A percentile compares a stretch with the other conserved stretches of the same genome.
Evolutionary conservation across 2,113 vertebrate species (phyloP).

Genomic region (Proterorhinus semilunaris): DNA sequence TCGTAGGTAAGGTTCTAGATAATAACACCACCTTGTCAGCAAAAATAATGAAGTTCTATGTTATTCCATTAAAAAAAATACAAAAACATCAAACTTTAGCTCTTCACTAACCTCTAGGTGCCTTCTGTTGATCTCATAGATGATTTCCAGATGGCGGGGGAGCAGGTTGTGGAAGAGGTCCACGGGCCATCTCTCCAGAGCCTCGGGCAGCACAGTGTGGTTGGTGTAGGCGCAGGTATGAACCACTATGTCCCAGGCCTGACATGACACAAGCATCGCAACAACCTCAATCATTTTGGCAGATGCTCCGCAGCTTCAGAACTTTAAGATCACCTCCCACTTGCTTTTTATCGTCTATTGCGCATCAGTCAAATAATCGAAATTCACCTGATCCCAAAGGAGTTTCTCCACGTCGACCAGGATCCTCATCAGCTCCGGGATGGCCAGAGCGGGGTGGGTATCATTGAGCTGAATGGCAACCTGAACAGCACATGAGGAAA

Average conservation of each 20-base stretch:
- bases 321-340: too few species aligned
- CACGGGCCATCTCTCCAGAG: slow-evolving; percentile 90
- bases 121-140: slow-evolving; percentile 89
- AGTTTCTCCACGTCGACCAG: slow-evolving; percentile 84
- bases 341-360: too few species aligned
- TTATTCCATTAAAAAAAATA: too few species aligned
- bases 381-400: slow-evolving; percentile 82
- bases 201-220: slow-evolving; percentile 91
- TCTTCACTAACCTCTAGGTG: slow-evolving; percentile 79
- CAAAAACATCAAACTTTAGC: too few species aligned
- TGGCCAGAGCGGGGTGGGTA: slow-evolving; percentile 89
- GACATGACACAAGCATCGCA: slow-evolving; percentile 1
- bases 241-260: slow-evolving; percentile 88
- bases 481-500: slow-evolving; percentile 58
- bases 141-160: slow-evolving; percentile 87
- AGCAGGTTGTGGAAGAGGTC: slow-evolving; percentile 85
- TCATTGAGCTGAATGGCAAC: slow-evolving; percentile 94
- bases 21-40: too few species aligned
- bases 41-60: too few species aligned
- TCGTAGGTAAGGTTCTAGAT: too few species aligned
- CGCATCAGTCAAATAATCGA: background rate
- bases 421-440: slow-evolving; percentile 89
- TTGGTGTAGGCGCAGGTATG: slow-evolving; percentile 92
- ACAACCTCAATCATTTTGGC: background rate
- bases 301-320: too few species aligned